Base-by-base conservation (phyloP, 2,113 vertebrate species). In the Siniperca knerii region DNA sequence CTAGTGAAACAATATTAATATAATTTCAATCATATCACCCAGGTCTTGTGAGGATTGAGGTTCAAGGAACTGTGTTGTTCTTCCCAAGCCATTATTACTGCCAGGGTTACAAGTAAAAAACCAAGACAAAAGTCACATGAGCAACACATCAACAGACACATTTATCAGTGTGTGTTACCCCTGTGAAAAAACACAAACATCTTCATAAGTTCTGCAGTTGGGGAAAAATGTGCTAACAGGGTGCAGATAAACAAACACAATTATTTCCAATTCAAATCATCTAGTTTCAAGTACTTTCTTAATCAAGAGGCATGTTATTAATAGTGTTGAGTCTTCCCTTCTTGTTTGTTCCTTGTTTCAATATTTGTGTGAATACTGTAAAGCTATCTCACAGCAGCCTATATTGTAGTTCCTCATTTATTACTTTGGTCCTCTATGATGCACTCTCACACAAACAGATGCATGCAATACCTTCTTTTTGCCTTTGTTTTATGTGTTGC, bases 191-290 rank as follows among this genome's bases (percentile, higher is more conserved):
- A 16, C 62, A 21, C 35, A 83, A 58, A 79, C 67, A 44, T 84
- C 62, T 82, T 37, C 11, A 79, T 77, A 79, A 70, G 60, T 75
- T 77, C 76, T 40, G 40, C 75, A 70, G 35, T 80, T 40, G 35
- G 77, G n/a, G n/a, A 2, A 7, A 29, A 57, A 50, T 35, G 29
- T 71, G 35, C 25, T 16, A 72, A 52, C n/a, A 76, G 48, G 37
- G 37, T 61, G 46, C 76, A 81, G 78, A 82, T 84, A 46, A 87
- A 79, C 57, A 77, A 87, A 79, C 57, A 77, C 68, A 83, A 68
- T 85, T 86, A 79, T 61, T 88, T 84, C 75, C 81, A 66, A 68
- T 70, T 82, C 52, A 69, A 61, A 77, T 82, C 57, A 83, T 74
- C 50, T 3, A 1, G n/a, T 54, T 81, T 42, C 0, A 55, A 78